A percentile compares a stretch with the other conserved stretches of the same genome.
These are phyloP conservation scores for Bolborhynchus lineola DNA, from an alignment of 2,113 vertebrate genomes.

Conservation along the genomic window DNA sequence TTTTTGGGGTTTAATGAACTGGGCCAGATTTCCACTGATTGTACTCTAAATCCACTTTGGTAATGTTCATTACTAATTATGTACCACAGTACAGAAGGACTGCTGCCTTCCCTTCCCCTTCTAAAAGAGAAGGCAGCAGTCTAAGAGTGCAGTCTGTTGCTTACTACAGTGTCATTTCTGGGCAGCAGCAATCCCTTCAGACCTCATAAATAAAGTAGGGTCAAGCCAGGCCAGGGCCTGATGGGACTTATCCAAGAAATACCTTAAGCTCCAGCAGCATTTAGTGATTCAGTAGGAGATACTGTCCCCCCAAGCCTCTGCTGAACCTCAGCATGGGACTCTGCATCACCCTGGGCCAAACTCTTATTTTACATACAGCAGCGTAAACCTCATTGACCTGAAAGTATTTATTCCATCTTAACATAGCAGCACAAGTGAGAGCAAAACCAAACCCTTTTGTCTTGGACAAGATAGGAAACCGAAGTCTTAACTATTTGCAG, in stretches of 20 bases:
- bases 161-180: background rate
- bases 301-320: background rate
- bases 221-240: slow-evolving; percentile 18
- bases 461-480: slow-evolving; percentile 9
- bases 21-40: background rate
- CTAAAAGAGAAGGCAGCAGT: background rate
- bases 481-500: slow-evolving; percentile 30
- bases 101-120: background rate
- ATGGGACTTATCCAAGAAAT: slow-evolving; percentile 3
- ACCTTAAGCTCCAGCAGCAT: background rate
- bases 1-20: background rate
- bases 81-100: background rate
- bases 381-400: background rate
- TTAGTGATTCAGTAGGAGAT: background rate
- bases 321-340: background rate
- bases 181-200: slow-evolving; percentile 4
- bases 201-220: background rate
- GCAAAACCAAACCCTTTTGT: background rate
- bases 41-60: background rate
- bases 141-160: background rate
- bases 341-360: background rate
- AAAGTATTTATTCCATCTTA: background rate
- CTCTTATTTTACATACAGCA: background rate
- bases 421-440: background rate
- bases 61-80: background rate